These are phyloP conservation scores for Scomber japonicus DNA, from an alignment of 2,113 vertebrate species.

Conservation along the genomic window DNA sequence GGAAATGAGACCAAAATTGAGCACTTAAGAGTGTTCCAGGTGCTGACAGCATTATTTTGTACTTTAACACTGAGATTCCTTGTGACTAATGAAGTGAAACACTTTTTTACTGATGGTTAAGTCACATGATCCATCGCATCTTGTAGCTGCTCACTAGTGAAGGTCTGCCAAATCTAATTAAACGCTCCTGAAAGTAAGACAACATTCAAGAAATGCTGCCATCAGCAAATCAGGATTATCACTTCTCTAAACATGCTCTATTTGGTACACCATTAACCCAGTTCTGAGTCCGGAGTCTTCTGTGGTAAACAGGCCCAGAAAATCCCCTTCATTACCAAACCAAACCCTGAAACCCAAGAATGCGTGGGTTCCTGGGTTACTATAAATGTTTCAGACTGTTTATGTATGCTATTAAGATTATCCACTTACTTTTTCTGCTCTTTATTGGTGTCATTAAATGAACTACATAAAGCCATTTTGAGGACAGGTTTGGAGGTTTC, in stretches of 20 bases:
- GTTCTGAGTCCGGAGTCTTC: not conserved
- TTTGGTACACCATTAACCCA: not conserved
- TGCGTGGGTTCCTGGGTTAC: not conserved
- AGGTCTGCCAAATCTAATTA: not conserved
- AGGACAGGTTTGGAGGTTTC: slow-evolving; percentile 85
- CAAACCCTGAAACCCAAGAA: not conserved
- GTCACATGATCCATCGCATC: slow-evolving; percentile 1
- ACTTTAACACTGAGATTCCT: slow-evolving; percentile 9
- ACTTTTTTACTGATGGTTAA: slow-evolving; percentile 5
- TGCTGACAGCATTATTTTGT: slow-evolving; percentile 15
- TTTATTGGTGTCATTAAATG: slow-evolving; percentile 7
- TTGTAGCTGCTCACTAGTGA: not conserved
- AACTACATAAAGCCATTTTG: slow-evolving; percentile 80
- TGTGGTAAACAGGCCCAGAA: not conserved
- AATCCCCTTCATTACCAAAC: not conserved
- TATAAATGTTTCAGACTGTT: not conserved
- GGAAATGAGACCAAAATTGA: slow-evolving; percentile 27
- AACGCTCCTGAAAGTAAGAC: not conserved
- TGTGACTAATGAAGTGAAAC: slow-evolving; percentile 21
- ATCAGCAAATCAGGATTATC: not conserved
- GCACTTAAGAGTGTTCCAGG: not conserved
- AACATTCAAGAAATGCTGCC: not conserved
- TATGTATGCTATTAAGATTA: not conserved
- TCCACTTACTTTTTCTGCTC: slow-evolving; percentile 74
- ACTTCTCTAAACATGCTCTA: not conserved